A percentile compares a stretch with the other conserved stretches of the same genome.
These are phyloP conservation scores for Napeogenes inachia DNA, from an alignment of 2,888 invertebrate species.

Conservation along the genomic window DNA sequence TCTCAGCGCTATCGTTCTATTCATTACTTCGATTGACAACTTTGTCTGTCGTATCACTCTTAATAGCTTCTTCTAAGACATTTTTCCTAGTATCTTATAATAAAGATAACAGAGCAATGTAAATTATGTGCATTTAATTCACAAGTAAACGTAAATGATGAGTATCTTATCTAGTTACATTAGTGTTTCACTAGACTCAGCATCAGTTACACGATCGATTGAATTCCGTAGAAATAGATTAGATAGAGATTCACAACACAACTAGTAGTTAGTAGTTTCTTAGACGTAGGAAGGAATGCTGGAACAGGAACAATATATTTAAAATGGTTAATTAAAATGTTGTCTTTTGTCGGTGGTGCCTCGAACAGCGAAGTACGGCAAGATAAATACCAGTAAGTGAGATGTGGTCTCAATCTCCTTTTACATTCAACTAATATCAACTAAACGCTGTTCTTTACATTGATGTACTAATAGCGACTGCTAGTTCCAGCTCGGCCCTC, in stretches of 20 bases:
- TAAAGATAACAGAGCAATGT: conserved; percentile 22
- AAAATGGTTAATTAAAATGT: conserved; percentile 58
- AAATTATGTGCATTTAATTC: conserved; percentile 22
- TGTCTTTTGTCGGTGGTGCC: conserved; percentile 78
- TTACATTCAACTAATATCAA: conserved; percentile 66
- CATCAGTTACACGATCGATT: conserved; percentile 16
- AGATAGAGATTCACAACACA: too few relatives aligned
- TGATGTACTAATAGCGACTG: conserved; percentile 64
- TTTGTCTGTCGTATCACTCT: conserved; percentile 10
- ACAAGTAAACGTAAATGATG: conserved; percentile 23
- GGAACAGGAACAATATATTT: conserved; percentile 20
- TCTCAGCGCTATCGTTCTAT: too few relatives aligned
- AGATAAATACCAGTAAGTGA: conserved; percentile 74
- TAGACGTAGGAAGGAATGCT: conserved; percentile 24
- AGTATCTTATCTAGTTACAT: conserved; percentile 9
- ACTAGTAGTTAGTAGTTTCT: not conserved
- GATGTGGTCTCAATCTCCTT: conserved; percentile 76
- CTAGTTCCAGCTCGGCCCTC: conserved; percentile 57
- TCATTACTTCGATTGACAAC: not conserved
- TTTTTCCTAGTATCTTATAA: conserved; percentile 15
- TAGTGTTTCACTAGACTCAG: conserved; percentile 14
- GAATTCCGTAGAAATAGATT: conserved; percentile 14
- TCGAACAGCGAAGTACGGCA: conserved; percentile 75
- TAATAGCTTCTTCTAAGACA: not conserved
- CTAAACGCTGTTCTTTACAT: conserved; percentile 67